Conservation (phyloP, 2,888 invertebrate genomes). For the Orthosia incerta region DNA sequence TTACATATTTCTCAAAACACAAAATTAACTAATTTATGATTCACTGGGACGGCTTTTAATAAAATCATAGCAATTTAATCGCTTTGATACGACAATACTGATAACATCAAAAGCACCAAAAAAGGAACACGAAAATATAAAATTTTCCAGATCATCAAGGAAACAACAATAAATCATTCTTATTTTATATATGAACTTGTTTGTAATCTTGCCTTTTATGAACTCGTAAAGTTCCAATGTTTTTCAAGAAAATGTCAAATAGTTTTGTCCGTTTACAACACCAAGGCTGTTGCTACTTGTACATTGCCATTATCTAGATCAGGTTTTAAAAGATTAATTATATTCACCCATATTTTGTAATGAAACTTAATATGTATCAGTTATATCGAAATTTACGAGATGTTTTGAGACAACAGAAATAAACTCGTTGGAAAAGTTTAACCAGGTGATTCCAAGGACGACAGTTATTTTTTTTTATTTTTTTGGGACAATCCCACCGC, state of each 20-base stretch:
- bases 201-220: conserved; percentile 57
- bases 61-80: background rate
- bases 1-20: background rate
- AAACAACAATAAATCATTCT: conserved; percentile 55
- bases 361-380: conserved; percentile 40
- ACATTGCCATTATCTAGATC: conserved; percentile 47
- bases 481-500: too few species aligned
- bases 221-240: conserved; percentile 53
- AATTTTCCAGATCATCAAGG: conserved; percentile 40
- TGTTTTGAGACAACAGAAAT: conserved; percentile 11
- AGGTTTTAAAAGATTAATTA: conserved; percentile 64
- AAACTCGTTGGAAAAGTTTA: background rate
- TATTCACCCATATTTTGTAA: conserved; percentile 51
- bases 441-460: too few species aligned
- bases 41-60: background rate
- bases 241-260: conserved; percentile 61
- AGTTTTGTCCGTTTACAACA: conserved; percentile 36
- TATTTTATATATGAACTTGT: conserved; percentile 43
- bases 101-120: conserved; percentile 17
- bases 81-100: conserved; percentile 1
- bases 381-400: conserved; percentile 5
- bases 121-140: conserved; percentile 21
- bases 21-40: background rate
- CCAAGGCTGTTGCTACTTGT: conserved; percentile 49
- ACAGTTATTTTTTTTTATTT: too few species aligned